These are phyloP conservation scores for Parauchenoglanis ngamensis DNA, from an alignment of 2,797 vertebrate species.

Conservation along the genomic window DNA sequence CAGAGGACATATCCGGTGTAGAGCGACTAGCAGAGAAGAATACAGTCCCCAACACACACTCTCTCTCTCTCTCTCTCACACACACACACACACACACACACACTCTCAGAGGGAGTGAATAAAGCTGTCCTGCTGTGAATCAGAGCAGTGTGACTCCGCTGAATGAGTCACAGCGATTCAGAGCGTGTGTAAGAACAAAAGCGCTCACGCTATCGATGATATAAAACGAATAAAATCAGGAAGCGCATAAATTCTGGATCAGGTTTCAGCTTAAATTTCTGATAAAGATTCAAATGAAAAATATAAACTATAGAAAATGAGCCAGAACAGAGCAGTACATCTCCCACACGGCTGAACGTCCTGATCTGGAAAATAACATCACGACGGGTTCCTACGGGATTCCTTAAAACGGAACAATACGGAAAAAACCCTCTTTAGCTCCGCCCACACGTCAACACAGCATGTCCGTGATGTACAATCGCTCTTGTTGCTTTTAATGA, in stretches of 20 bases:
- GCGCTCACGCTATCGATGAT: neutral
- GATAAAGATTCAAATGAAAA: neutral
- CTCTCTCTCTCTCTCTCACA: constrained; percentile 12
- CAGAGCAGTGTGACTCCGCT: constrained; percentile 29
- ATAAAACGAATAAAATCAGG: neutral
- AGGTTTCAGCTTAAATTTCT: neutral
- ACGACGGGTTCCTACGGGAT: neutral
- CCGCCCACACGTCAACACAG: neutral
- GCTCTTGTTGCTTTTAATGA: neutral
- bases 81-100: constrained; percentile 10
- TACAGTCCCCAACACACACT: constrained; percentile 9
- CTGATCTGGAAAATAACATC: neutral
- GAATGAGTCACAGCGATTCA: constrained; percentile 21
- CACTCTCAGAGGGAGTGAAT: constrained; percentile 12
- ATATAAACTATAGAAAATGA: neutral
- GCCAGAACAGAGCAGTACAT: too few relatives aligned
- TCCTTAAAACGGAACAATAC: neutral
- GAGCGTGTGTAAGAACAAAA: neutral
- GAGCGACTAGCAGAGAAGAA: constrained; percentile 17
- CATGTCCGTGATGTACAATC: neutral
- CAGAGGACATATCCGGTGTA: constrained; percentile 31
- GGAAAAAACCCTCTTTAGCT: neutral
- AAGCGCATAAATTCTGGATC: neutral
- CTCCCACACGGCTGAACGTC: too few relatives aligned
- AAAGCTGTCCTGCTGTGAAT: constrained; percentile 33